Base-by-base conservation (phyloP, 2,113 vertebrate species). In the Sphaerodactylus townsendi region DNA sequence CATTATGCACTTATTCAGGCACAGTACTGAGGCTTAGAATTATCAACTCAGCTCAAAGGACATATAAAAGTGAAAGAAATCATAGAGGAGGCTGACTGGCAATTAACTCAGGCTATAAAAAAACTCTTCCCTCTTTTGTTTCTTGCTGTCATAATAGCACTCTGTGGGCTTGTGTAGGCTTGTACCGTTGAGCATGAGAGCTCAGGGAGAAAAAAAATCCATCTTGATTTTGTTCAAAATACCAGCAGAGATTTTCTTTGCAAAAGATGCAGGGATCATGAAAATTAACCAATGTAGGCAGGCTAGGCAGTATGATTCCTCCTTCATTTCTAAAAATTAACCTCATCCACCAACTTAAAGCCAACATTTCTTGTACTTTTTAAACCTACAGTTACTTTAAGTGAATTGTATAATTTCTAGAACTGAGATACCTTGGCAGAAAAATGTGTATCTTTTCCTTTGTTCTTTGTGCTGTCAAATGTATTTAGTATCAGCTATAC, bases 61-160 rank as follows among this genome's bases (percentile, higher is more conserved):
- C 88, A 83, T 85, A 83, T 83, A 90, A 77, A 82, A 80, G 80
- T 84, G 74, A 87, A 83, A 33, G 89, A 88, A 93, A 91, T 73
- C 85, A 83, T 83, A 81, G 81, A 83, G 88, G 48, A 85, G 83
- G 59, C 89, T 85, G 86, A 84, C 48, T 90, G 86, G 88, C 76
- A 87, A 92, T 93, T 91, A 93, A 90, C 64, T 85, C 82, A 78
- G 3, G 44, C 39, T 79, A 15, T 35, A 64, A 77, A 90, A 81
- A 65, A 1, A 86, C 68, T 74, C 35, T 83, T 64, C 79, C 77
- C 85, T 66, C 82, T 92, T 92, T 93, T 92, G 86, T 93, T 93
- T 94, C 91, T 90, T 80, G 25, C 87, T 94, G 88, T 90, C 81
- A 90, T 90, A 91, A 95, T 89, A 88, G 81, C 77, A 90, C 82